Evolutionary conservation across 1,140 invertebrate genomes (phyloP).

Genomic region (Sitodiplosis mosellana): DNA sequence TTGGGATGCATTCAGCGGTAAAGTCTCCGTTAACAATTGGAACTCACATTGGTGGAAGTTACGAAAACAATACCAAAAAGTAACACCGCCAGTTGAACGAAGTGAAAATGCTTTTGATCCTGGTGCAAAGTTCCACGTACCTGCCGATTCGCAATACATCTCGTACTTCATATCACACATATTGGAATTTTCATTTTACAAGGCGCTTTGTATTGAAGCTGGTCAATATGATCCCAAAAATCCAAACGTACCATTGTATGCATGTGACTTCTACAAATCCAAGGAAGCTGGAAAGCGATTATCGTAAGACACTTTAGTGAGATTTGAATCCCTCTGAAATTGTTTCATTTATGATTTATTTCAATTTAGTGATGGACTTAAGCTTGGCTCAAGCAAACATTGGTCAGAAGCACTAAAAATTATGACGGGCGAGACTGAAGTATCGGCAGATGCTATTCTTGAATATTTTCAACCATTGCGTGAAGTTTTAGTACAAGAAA

Average conservation of each 20-base stretch:
- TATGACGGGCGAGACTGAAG: conserved; percentile 32
- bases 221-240: conserved; percentile 30
- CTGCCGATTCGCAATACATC: conserved; percentile 38
- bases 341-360: conserved; percentile 9
- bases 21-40: conserved; percentile 26
- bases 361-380: conserved; percentile 46
- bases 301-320: background rate
- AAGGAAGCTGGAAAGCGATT: conserved; percentile 23
- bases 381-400: conserved; percentile 37
- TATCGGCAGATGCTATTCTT: conserved; percentile 26
- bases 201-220: conserved; percentile 35
- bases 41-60: conserved; percentile 41
- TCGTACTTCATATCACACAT: conserved; percentile 48
- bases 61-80: conserved; percentile 31
- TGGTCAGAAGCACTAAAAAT: conserved; percentile 36
- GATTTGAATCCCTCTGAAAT: conserved; percentile 41
- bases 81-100: conserved; percentile 32
- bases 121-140: conserved; percentile 41
- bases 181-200: conserved; percentile 44
- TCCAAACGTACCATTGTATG: conserved; percentile 28
- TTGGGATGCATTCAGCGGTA: conserved; percentile 36
- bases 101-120: conserved; percentile 37
- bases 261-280: conserved; percentile 37
- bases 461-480: conserved; percentile 26
- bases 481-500: conserved; percentile 22